A percentile compares a stretch with the other conserved stretches of the same genome.
Conservation (phyloP, 2,797 vertebrate genomes). For the Apogon talboti region DNA sequence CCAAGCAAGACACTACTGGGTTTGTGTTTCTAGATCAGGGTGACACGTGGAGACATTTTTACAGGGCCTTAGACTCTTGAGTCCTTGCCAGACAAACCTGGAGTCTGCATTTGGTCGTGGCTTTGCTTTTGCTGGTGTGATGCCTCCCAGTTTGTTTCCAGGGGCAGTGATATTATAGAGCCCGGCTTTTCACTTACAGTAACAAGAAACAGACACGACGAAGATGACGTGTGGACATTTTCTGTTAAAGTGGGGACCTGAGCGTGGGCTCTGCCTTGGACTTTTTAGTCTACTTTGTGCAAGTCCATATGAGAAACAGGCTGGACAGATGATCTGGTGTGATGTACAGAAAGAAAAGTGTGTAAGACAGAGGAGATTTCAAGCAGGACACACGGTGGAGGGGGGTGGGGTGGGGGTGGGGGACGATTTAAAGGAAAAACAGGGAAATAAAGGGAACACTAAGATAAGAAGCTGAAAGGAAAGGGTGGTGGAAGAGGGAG, state of each 20-base stretch:
- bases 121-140: conserved; percentile 28
- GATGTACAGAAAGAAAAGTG: conserved; percentile 44
- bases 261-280: conserved; percentile 12
- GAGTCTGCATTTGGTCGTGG: background rate
- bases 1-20: conserved; percentile 18
- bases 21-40: conserved; percentile 9
- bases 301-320: conserved; percentile 12
- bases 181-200: conserved; percentile 66
- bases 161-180: conserved; percentile 60
- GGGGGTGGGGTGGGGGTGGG: conserved; percentile 11
- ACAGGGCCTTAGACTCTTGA: conserved; percentile 13
- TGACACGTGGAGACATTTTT: conserved; percentile 9
- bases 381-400: conserved; percentile 19
- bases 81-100: background rate
- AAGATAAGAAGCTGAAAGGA: background rate
- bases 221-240: background rate
- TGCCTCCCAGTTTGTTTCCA: conserved; percentile 39
- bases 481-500: background rate
- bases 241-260: conserved; percentile 6
- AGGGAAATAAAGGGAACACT: background rate
- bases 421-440: conserved; percentile 20
- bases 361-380: conserved; percentile 16
- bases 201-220: conserved; percentile 77
- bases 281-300: background rate
- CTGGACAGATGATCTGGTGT: conserved; percentile 29